Conservation (phyloP, 1,140 invertebrate species). For the Liolophura sinensis region DNA sequence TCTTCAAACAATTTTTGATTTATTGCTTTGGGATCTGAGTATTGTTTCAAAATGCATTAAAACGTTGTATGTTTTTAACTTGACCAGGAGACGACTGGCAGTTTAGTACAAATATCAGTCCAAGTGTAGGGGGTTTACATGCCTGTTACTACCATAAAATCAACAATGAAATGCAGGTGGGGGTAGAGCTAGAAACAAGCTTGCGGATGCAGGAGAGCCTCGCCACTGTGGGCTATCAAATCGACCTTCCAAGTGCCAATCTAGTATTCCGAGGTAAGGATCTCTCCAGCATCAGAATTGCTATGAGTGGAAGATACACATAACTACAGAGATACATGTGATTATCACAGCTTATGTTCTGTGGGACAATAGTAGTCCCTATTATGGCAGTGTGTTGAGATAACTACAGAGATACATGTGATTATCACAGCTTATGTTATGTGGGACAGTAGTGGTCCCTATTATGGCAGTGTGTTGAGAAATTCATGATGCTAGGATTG, state of each 20-base stretch:
- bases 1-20: no score
- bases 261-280: conserved; percentile 84
- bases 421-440: background rate
- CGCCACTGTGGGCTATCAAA: conserved; percentile 93
- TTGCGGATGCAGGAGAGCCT: conserved; percentile 82
- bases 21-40: no score
- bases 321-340: background rate
- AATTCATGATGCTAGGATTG: no score
- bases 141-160: conserved; percentile 94
- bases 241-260: conserved; percentile 95
- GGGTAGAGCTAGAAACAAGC: conserved; percentile 64
- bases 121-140: conserved; percentile 76
- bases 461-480: no score
- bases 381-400: background rate
- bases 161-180: conserved; percentile 83
- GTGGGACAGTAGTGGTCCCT: background rate
- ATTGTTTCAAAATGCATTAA: no score
- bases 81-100: conserved; percentile 61
- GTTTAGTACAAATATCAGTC: conserved; percentile 76
- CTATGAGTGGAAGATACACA: background rate
- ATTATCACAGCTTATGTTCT: background rate
- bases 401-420: background rate
- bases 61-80: conserved; percentile 10
- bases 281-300: background rate
- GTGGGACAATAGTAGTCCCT: background rate